Evolutionary conservation across 2,888 invertebrate genomes (phyloP).

Genomic region (Meteorus colon): DNA sequence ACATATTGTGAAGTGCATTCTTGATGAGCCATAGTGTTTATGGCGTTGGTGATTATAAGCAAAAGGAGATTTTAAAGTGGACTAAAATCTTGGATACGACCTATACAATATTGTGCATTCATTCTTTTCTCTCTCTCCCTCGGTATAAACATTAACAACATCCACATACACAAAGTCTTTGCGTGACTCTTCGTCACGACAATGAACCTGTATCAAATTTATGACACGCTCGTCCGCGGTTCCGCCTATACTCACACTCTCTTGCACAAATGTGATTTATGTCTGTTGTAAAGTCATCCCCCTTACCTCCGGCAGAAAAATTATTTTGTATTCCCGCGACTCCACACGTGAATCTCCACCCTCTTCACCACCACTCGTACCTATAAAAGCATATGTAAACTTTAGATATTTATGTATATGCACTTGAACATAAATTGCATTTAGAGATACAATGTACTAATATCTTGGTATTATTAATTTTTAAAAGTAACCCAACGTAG

Average conservation of each 20-base stretch:
- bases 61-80: neutral
- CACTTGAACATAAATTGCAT: slow-evolving; percentile 32
- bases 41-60: slow-evolving; percentile 9
- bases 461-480: too few species aligned
- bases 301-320: slow-evolving; percentile 36
- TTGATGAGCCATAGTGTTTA: slow-evolving; percentile 19
- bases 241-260: slow-evolving; percentile 65
- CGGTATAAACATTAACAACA: neutral
- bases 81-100: slow-evolving; percentile 3
- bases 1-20: slow-evolving; percentile 1
- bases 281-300: slow-evolving; percentile 58
- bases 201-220: slow-evolving; percentile 65
- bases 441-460: neutral
- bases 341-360: neutral
- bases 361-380: neutral
- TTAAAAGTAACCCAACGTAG: too few species aligned
- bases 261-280: slow-evolving; percentile 60
- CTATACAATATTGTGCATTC: neutral
- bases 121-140: neutral
- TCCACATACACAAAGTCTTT: neutral
- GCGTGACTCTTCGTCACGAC: slow-evolving; percentile 33
- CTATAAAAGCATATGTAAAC: neutral
- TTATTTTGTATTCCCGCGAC: slow-evolving; percentile 16
- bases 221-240: slow-evolving; percentile 58
- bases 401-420: neutral